phyloP scores from a whole-genome alignment of 2,797 vertebrate genomes.

The Melanotaenia trifasciata region DNA sequence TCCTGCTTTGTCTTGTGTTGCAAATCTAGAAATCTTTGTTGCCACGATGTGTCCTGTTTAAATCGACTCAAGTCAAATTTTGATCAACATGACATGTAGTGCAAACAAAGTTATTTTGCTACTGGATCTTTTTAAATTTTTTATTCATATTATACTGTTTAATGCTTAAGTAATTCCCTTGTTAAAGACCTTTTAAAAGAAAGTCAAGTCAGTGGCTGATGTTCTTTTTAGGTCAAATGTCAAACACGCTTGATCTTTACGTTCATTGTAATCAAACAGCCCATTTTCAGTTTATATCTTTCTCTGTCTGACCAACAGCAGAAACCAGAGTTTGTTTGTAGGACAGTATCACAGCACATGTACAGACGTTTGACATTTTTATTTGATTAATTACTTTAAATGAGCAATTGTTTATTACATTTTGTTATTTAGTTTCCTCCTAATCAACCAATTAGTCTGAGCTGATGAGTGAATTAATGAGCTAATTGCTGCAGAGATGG shows the following conservation, averaged over 20 bases:
- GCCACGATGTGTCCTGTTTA: neutral
- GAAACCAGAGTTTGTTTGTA: neutral
- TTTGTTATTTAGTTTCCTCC: neutral
- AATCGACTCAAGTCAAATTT: neutral
- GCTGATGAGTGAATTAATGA: neutral
- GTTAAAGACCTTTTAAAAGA: too few species aligned
- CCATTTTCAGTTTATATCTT: too few species aligned
- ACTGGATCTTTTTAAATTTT: too few species aligned
- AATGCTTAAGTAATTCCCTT: too few species aligned
- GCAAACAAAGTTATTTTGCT: neutral
- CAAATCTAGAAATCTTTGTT: neutral
- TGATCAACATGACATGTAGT: neutral
- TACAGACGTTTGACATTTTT: neutral
- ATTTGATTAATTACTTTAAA: conserved; percentile 4
- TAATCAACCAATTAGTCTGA: neutral
- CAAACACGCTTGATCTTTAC: too few species aligned
- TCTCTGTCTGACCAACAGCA: neutral
- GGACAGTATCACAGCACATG: neutral
- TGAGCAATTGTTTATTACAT: neutral
- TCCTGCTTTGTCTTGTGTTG: neutral
- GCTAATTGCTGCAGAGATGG: neutral
- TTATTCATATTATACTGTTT: too few species aligned
- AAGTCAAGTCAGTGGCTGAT: too few species aligned
- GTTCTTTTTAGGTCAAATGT: too few species aligned
- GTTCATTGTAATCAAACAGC: too few species aligned